Percentiles rank a stretch among this genome's conserved stretches.
These are phyloP conservation scores for Gnathonemus echidnorhynchus DNA, from an alignment of 2,113 vertebrate genomes.

Conservation along the genomic window DNA sequence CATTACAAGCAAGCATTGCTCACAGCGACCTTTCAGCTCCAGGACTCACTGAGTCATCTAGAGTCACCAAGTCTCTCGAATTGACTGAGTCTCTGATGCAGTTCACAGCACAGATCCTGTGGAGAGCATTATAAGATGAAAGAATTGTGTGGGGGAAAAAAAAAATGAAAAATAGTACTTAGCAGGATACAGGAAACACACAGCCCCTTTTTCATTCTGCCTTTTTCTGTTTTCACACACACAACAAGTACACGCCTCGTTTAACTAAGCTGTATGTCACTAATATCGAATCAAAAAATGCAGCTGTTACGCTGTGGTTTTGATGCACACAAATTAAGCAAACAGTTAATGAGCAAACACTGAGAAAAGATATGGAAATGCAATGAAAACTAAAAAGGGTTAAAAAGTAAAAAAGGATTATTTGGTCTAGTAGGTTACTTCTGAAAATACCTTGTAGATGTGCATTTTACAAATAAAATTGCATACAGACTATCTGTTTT, in stretches of 20 bases:
- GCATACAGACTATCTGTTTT: not conserved
- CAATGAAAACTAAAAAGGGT: not conserved
- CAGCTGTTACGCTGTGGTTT: not conserved
- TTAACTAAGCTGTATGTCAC: not conserved
- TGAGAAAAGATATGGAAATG: not conserved
- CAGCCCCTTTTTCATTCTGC: not conserved
- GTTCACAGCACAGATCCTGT: not conserved
- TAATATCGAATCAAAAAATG: not conserved
- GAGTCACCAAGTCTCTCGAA: not conserved
- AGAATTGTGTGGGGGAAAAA: not conserved
- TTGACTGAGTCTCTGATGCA: not conserved
- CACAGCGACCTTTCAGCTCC: not conserved
- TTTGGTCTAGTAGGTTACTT: not conserved
- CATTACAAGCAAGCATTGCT: not conserved
- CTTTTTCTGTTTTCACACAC: not conserved
- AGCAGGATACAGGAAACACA: not conserved
- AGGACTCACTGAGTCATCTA: not conserved
- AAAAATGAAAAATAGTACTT: not conserved
- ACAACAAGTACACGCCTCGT: not conserved
- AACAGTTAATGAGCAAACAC: not conserved
- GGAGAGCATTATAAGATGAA: conserved; percentile 5
- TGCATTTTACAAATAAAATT: not conserved
- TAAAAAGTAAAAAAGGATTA: not conserved
- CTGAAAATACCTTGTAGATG: not conserved
- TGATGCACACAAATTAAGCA: not conserved